Evolutionary conservation across 1,140 invertebrate genomes (phyloP).

Genomic region (Drosophila ogumai): DNA sequence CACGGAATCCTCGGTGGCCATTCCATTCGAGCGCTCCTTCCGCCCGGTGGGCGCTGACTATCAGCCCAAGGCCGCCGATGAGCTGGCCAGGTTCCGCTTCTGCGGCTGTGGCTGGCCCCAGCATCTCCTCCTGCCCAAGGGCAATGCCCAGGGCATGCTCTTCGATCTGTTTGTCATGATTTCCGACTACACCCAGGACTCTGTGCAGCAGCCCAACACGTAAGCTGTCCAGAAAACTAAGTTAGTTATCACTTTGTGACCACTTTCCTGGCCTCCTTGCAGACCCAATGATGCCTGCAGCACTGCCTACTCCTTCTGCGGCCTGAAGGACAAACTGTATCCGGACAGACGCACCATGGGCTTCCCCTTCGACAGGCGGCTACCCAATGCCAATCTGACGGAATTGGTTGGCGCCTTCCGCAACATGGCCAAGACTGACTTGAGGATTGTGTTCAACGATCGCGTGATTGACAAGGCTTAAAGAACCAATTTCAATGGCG

Average conservation of each 20-base stretch:
- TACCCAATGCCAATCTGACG: conserved; percentile 86
- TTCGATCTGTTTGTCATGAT: conserved; percentile 86
- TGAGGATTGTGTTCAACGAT: conserved; percentile 85
- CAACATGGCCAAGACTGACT: conserved; percentile 87
- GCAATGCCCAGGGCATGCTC: conserved; percentile 81
- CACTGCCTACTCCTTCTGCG: conserved; percentile 89
- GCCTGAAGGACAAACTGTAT: conserved; percentile 88
- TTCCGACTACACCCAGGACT: conserved; percentile 85
- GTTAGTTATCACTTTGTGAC: conserved; percentile 8
- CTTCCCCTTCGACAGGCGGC: conserved; percentile 89
- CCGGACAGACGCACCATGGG: conserved; percentile 90
- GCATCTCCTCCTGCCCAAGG: conserved; percentile 86
- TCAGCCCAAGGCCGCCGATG: conserved; percentile 68
- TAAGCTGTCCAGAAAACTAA: conserved; percentile 32
- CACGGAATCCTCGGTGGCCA: conserved; percentile 87
- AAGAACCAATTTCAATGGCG: too few relatives aligned
- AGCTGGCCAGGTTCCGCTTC: conserved; percentile 85
- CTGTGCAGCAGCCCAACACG: conserved; percentile 87
- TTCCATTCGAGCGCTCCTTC: conserved; percentile 89
- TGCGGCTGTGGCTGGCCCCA: conserved; percentile 87
- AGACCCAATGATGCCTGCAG: conserved; percentile 85
- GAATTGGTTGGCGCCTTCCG: conserved; percentile 86
- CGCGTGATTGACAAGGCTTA: conserved; percentile 51
- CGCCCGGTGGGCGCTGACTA: conserved; percentile 85
- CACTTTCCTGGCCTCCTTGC: background rate